Conservation (phyloP, 1,140 invertebrate species). For the Macrocentrus cingulum region DNA sequence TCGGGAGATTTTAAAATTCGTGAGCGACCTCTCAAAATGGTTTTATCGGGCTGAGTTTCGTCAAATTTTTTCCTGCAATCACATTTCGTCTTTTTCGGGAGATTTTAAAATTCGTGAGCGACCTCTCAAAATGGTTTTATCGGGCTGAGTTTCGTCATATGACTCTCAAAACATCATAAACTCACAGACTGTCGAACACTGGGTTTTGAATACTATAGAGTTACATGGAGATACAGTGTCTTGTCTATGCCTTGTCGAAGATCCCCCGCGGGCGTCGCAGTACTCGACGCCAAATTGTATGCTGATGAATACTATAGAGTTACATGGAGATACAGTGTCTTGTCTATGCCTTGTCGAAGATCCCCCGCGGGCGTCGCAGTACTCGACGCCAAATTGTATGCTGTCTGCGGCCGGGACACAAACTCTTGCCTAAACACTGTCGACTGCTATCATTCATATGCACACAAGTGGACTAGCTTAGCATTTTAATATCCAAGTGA, state of each 20-base stretch:
- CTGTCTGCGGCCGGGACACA: slow-evolving; percentile 90
- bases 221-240: slow-evolving; percentile 90
- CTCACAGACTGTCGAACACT: slow-evolving; percentile 89
- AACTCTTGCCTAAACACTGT: slow-evolving; percentile 88
- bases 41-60: no score
- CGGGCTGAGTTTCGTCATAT: no score
- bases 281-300: slow-evolving; percentile 76
- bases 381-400: slow-evolving; percentile 76
- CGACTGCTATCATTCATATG: slow-evolving; percentile 90
- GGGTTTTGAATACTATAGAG: slow-evolving; percentile 81
- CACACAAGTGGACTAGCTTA: slow-evolving; percentile 85
- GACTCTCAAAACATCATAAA: no score
- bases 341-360: slow-evolving; percentile 82
- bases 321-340: slow-evolving; percentile 88
- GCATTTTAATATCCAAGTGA: slow-evolving; percentile 85
- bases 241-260: slow-evolving; percentile 83
- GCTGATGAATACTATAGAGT: no score
- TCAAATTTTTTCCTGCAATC: no score
- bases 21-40: no score
- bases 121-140: no score
- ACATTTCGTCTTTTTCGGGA: no score
- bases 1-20: no score
- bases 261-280: slow-evolving; percentile 86
- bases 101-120: no score
- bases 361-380: slow-evolving; percentile 88